Base-by-base conservation (phyloP, 2,888 invertebrate species). In the Hyles lineata region DNA sequence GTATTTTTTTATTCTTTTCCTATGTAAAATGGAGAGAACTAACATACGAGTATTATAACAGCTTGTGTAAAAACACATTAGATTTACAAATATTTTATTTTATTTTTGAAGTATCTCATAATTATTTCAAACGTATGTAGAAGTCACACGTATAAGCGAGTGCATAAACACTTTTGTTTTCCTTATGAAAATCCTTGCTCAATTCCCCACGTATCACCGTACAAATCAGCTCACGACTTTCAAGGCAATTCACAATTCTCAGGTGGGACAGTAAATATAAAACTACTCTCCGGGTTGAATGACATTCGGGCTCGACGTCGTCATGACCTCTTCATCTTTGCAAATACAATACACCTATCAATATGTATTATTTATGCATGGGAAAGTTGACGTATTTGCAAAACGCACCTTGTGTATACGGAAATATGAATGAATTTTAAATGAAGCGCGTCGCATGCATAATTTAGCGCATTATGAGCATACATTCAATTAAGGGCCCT, bases 401-500 rank as follows among this genome's bases (percentile, higher is more conserved):
- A 74, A 80, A 75, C 52, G 35, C 69, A 74, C 77, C 81, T 77
- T 84, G 76, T 74, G 0, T 0, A 0, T 29, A 32, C 55, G 55
- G 62, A 2, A 17, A 77, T 81, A 89, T 74, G 79, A 85, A 77
- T 75, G 59, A 81, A 72, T 82, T 74, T 87, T 55, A 77, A 70
- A 73, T 82, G 78, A 32, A 55, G 1, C 15, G 21, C 61, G 23
- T 55, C 11, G 58, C 72, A 74, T 82, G 82, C 85, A 86, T 88
- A 84, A 87, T 85, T 85, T 83, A 83, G 77, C 78, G 82, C 80
- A 84, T 87, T 85, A 85, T 84, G 83, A 83, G 81, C 83, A 82
- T 81, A 85, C 82, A 86, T 89, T 88, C 86, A 90, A 90, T 90
- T 90, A 90, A 80, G 82, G 82, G 80, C 80, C 82, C 82, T 83